phyloP scores from a whole-genome alignment of 2,888 invertebrate species.

The Tridacna gigas region DNA sequence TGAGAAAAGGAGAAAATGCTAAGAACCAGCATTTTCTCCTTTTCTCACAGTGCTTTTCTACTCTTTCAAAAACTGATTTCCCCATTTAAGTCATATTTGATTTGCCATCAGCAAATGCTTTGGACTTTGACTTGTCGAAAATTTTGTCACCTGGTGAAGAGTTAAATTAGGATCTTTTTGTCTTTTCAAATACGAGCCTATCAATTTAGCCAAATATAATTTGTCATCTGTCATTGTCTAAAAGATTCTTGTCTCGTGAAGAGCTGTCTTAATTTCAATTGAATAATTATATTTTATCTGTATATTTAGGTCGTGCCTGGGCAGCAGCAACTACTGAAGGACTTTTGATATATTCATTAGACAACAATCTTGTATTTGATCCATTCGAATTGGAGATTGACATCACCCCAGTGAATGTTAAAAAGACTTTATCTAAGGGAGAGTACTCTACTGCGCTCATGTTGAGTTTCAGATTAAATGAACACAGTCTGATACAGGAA shows the following conservation, averaged over 20 bases:
- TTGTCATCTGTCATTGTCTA: no score
- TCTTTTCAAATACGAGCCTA: no score
- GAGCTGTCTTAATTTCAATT: neutral
- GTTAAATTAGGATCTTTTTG: no score
- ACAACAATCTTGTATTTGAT: slow-evolving; percentile 93
- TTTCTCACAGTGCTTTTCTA: no score
- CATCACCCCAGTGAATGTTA: slow-evolving; percentile 89
- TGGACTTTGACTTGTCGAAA: no score
- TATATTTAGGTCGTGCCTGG: slow-evolving; percentile 88
- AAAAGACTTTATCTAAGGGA: slow-evolving; percentile 73
- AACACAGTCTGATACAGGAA: slow-evolving; percentile 90
- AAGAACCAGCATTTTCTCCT: no score
- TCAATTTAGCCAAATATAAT: no score
- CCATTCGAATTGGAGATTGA: slow-evolving; percentile 95
- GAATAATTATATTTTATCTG: neutral
- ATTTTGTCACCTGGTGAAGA: no score
- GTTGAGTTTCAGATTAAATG: slow-evolving; percentile 94
- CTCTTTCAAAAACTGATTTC: no score
- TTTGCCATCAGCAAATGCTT: no score
- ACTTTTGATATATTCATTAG: slow-evolving; percentile 93
- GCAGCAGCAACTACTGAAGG: slow-evolving; percentile 98
- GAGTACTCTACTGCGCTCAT: slow-evolving; percentile 89
- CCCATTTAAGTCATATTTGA: no score
- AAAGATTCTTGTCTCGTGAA: neutral
- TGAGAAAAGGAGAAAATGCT: no score